Percentiles rank a stretch among this genome's conserved stretches.
These are phyloP conservation scores for Caretta caretta DNA, from an alignment of 2,113 vertebrate species.

Conservation along the genomic window DNA sequence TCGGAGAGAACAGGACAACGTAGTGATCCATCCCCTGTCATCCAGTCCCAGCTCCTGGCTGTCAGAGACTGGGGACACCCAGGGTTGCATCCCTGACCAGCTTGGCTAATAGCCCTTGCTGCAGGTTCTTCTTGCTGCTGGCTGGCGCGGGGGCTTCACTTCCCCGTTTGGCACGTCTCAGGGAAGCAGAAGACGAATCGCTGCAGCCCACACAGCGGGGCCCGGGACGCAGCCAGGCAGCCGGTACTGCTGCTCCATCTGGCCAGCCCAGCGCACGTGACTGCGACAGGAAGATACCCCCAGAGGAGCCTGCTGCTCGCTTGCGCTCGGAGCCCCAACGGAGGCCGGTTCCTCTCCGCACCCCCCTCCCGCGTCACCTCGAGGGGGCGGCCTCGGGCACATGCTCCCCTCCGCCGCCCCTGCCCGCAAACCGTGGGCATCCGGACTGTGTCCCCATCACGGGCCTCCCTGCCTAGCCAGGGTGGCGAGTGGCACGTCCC, in stretches of 20 bases:
- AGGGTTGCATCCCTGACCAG: too few relatives aligned
- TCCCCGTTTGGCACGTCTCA: not conserved
- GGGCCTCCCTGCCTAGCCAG: not conserved
- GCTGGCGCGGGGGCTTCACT: not conserved
- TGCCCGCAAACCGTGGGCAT: not conserved
- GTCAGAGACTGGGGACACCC: not conserved
- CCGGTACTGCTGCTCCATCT: not conserved
- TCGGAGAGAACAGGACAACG: not conserved
- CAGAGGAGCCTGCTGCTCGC: not conserved
- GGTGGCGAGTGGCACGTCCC: not conserved
- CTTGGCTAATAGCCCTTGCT: too few relatives aligned
- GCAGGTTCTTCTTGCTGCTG: not conserved
- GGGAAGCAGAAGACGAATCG: not conserved
- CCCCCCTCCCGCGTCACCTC: not conserved
- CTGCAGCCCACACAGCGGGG: not conserved
- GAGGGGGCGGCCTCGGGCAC: not conserved
- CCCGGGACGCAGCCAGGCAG: not conserved
- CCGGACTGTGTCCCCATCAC: not conserved
- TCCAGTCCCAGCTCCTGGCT: not conserved
- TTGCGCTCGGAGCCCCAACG: not conserved
- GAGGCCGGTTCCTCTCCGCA: too few relatives aligned
- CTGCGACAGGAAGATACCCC: not conserved
- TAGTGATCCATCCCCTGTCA: not conserved
- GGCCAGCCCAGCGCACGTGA: not conserved
- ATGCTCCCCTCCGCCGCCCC: not conserved